Evolutionary conservation across 92 coral and sea anemone genomes (phyloP).

Genomic region (Actinernus sp.): DNA sequence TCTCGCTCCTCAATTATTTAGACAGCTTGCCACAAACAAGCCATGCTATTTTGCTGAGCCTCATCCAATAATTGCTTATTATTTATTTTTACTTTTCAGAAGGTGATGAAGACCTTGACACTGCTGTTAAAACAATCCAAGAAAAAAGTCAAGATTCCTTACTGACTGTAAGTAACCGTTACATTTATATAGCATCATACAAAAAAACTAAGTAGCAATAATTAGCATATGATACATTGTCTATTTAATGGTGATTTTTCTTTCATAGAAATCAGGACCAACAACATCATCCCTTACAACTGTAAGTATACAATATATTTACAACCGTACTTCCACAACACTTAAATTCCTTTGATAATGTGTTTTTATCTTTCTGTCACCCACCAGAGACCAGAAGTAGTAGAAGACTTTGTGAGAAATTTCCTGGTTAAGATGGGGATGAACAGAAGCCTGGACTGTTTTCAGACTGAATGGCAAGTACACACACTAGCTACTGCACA

Average conservation of each 20-base stretch:
- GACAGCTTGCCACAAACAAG: too few relatives aligned
- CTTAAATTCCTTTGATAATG: not conserved
- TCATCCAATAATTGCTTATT: too few relatives aligned
- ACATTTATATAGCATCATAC: not conserved
- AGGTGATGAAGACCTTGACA: conserved; percentile 97
- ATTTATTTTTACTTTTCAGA: conserved; percentile 36
- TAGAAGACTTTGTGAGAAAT: conserved; percentile 97
- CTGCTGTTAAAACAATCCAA: conserved; percentile 90
- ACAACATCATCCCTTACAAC: conserved; percentile 68
- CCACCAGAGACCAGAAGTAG: conserved; percentile 94
- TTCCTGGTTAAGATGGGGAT: conserved; percentile 99
- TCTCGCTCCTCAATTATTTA: too few relatives aligned
- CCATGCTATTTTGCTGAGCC: too few relatives aligned
- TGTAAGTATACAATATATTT: conserved; percentile 65
- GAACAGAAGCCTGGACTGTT: conserved; percentile 94
- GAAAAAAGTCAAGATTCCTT: conserved; percentile 83
- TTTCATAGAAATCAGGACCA: conserved; percentile 71
- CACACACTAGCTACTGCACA: too few relatives aligned
- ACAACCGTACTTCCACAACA: not conserved
- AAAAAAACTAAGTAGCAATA: too few relatives aligned
- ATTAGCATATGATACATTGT: too few relatives aligned
- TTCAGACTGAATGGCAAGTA: conserved; percentile 96
- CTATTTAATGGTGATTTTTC: too few relatives aligned
- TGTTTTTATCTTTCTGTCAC: not conserved
- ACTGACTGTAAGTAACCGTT: conserved; percentile 62